phyloP scores from a whole-genome alignment of 37 sponge, comb jelly and placozoan species.

The Axinella damicornis region DNA sequence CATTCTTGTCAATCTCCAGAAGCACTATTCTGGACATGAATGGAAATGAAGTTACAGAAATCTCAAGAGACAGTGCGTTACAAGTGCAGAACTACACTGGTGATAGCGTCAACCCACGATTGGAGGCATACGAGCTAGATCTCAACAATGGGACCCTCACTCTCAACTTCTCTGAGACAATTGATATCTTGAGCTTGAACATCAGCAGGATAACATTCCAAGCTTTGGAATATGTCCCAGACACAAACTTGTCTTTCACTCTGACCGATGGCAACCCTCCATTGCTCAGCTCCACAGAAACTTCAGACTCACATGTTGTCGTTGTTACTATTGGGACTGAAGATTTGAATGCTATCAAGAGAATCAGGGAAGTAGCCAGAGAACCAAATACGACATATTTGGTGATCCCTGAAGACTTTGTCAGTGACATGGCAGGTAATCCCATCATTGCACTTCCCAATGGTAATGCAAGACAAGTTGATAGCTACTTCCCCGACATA shows the following conservation, averaged over 20 bases:
- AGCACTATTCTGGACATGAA: conserved; percentile 84
- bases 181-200: conserved; percentile 75
- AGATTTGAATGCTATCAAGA: conserved; percentile 88
- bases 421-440: conserved; percentile 80
- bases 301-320: conserved; percentile 55
- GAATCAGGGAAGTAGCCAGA: conserved; percentile 67
- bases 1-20: conserved; percentile 66
- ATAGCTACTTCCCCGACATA: conserved; percentile 57
- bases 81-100: conserved; percentile 45
- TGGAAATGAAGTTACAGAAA: conserved; percentile 60
- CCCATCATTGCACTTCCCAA: conserved; percentile 56
- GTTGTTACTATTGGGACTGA: conserved; percentile 57
- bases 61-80: conserved; percentile 26
- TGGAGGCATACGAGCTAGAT: conserved; percentile 60
- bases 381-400: conserved; percentile 62
- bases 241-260: conserved; percentile 32
- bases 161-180: conserved; percentile 82
- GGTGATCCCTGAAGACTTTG: conserved; percentile 36
- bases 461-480: conserved; percentile 37
- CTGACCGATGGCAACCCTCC: conserved; percentile 52
- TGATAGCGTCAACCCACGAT: conserved; percentile 67
- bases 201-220: conserved; percentile 75
- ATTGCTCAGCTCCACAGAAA: conserved; percentile 35
- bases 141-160: conserved; percentile 65
- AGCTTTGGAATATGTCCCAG: conserved; percentile 9